Base-by-base conservation (phyloP, 1,140 invertebrate species). In the Apis florea region DNA sequence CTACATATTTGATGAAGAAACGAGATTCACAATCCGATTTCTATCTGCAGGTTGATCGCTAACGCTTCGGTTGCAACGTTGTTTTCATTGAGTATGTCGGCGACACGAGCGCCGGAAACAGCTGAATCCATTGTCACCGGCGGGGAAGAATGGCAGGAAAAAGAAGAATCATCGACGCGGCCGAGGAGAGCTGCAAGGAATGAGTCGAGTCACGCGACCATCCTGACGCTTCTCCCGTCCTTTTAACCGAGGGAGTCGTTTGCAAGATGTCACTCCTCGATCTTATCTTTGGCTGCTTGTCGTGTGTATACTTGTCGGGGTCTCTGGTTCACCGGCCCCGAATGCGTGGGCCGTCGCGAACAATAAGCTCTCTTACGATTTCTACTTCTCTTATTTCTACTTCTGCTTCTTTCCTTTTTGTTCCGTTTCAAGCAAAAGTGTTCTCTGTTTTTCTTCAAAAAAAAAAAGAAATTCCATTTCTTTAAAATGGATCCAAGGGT, bases 161-260 rank as follows among this genome's bases (percentile, higher is more conserved):
- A 54, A 87, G 73, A n/a, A 71, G 63, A 61, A 80, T 86, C 77
- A 83, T 86, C 85, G 86, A 78, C 69, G 83, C 79, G 51, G 31
- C 83, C 77, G 75, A 24, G 69, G 67, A 67, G 64, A 64, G 31
- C 75, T 76, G 49, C 53, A 69, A 40, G 83, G 79, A 88, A 84
- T 81, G 77, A 83, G 24, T 63, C 66, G 83, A 88, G 86, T 87
- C 86, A 88, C 86, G 86, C 86, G 66, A 88, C 75, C 73, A 51
- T 47, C 72, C 49, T 67, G 15, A 31, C 24, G 40, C 21, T 79
- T 66, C 56, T 71, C 31, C 40, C 74, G 78, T 82, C 66, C 79
- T 56, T 77, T 68, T 59, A 75, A 68, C 64, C 64, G 73, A 53
- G 54, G n/a, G 54, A 82, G 66, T 77, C 79, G 73, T 77, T 82